Evolutionary conservation across 2,888 invertebrate genomes (phyloP).

Genomic region (Nemotelus nigrinus): DNA sequence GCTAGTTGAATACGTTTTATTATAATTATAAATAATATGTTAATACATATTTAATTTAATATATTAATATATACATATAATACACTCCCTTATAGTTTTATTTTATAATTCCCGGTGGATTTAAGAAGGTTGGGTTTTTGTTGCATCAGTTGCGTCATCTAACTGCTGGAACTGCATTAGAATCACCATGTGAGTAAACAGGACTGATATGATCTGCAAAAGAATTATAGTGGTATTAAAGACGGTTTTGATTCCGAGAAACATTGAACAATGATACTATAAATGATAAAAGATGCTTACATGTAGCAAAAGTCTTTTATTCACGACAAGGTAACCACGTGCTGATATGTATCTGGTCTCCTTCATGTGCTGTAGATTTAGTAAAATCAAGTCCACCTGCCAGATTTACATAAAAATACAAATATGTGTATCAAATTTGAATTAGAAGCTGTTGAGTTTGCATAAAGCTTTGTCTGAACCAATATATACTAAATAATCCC

Average conservation of each 20-base stretch:
- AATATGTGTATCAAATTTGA: not conserved
- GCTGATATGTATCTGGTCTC: conserved; percentile 47
- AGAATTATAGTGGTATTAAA: not conserved
- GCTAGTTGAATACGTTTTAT: too few species aligned
- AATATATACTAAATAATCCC: too few species aligned
- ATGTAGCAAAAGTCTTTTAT: conserved; percentile 45
- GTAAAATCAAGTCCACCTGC: conserved; percentile 47
- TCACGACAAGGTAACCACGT: conserved; percentile 48
- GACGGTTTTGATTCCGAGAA: too few species aligned
- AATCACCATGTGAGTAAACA: conserved; percentile 49
- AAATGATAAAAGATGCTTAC: conserved; percentile 32
- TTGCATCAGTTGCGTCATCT: conserved; percentile 40
- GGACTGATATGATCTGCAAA: conserved; percentile 41
- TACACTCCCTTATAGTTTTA: too few species aligned
- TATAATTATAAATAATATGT: too few species aligned
- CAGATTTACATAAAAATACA: not conserved
- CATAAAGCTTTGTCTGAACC: too few species aligned
- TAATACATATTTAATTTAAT: too few species aligned
- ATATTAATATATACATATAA: too few species aligned
- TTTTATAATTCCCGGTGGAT: too few species aligned
- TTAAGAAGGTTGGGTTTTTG: too few species aligned
- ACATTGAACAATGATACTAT: not conserved
- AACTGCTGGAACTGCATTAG: conserved; percentile 51
- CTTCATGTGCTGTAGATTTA: conserved; percentile 49
- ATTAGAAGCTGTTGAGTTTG: too few species aligned